Conservation (phyloP, 2,797 vertebrate species). For the Hybognathus amarus region DNA sequence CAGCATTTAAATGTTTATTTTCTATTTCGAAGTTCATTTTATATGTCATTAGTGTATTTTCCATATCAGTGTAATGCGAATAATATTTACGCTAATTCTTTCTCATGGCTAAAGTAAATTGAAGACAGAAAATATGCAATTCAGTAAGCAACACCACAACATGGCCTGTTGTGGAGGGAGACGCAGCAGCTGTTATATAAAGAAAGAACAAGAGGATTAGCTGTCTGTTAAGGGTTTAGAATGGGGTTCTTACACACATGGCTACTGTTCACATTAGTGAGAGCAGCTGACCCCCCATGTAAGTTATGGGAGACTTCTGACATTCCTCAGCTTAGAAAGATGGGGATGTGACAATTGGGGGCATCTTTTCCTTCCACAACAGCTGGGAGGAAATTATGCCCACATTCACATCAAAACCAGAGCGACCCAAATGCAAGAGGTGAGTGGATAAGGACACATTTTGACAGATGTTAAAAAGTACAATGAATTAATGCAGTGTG, state of each 20-base stretch:
- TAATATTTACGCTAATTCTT: background rate
- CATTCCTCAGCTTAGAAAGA: conserved; percentile 60
- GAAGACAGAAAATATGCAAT: background rate
- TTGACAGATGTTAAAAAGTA: background rate
- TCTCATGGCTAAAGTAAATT: background rate
- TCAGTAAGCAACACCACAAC: conserved; percentile 13
- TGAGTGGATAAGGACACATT: conserved; percentile 42
- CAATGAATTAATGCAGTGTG: background rate
- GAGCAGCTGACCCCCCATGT: conserved; percentile 54
- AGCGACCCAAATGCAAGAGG: conserved; percentile 60
- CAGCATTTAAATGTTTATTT: too few relatives aligned
- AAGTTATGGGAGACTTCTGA: conserved; percentile 51
- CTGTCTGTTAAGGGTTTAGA: conserved; percentile 17
- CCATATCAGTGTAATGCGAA: too few relatives aligned
- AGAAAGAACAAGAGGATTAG: conserved; percentile 10
- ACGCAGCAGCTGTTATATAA: conserved; percentile 47
- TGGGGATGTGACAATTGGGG: conserved; percentile 64
- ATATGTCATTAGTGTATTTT: background rate
- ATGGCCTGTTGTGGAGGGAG: background rate
- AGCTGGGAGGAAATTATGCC: conserved; percentile 60
- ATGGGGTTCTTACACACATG: conserved; percentile 58
- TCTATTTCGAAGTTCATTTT: background rate
- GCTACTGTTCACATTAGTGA: conserved; percentile 57
- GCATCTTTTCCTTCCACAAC: conserved; percentile 68
- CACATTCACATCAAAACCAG: conserved; percentile 58